Evolutionary conservation across 1,140 invertebrate species (phyloP).

Genomic region (Hetaerina americana): DNA sequence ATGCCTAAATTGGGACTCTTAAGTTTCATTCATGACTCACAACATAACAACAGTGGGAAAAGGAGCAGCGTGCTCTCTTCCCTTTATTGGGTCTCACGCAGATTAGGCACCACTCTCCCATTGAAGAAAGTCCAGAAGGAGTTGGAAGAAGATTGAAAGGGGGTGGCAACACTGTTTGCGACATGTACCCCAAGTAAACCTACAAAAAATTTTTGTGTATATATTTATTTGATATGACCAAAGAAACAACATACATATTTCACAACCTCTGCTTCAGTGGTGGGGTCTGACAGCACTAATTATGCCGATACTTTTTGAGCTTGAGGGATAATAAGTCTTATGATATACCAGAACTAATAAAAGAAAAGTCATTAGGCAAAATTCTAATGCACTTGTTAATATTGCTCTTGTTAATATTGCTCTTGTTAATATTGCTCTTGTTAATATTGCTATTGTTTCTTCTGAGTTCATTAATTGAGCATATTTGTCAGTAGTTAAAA

Average conservation of each 20-base stretch:
- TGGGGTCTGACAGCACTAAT: neutral
- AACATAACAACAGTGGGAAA: too few species aligned
- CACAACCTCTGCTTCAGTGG: too few species aligned
- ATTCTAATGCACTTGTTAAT: too few species aligned
- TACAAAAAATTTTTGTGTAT: slow-evolving; percentile 17
- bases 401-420: too few species aligned
- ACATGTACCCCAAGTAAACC: slow-evolving; percentile 41
- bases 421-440: too few species aligned
- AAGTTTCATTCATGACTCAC: too few species aligned
- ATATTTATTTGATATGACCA: neutral
- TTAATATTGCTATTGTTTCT: too few species aligned
- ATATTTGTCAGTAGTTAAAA: too few species aligned
- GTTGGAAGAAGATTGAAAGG: slow-evolving; percentile 42
- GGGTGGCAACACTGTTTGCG: slow-evolving; percentile 38
- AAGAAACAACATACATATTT: too few species aligned
- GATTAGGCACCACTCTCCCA: slow-evolving; percentile 26
- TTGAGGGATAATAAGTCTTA: neutral
- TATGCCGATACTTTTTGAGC: neutral
- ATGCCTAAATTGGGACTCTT: too few species aligned
- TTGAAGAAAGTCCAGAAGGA: slow-evolving; percentile 18
- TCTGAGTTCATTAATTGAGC: too few species aligned
- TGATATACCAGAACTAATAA: neutral
- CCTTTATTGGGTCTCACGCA: neutral
- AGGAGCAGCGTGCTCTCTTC: too few species aligned
- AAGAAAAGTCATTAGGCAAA: neutral